phyloP scores from a whole-genome alignment of 2,888 invertebrate species.

The Limnephilus auricula region DNA sequence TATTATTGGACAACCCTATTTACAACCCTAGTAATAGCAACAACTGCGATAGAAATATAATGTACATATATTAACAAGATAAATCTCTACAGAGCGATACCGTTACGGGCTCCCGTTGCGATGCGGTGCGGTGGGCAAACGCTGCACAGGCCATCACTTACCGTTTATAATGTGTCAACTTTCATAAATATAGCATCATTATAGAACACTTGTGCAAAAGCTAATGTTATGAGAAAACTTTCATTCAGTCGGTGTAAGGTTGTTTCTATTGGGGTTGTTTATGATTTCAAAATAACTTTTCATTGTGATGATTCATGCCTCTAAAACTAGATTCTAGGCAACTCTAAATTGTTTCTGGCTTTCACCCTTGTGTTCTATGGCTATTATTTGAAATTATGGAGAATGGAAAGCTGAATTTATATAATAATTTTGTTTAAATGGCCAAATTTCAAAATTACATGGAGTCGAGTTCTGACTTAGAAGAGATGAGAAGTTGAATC shows the following conservation, averaged over 20 bases:
- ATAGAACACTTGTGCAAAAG: background rate
- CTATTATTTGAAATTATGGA: no score
- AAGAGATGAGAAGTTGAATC: no score
- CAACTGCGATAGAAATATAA: background rate
- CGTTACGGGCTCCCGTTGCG: background rate
- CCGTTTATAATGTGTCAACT: background rate
- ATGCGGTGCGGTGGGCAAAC: background rate
- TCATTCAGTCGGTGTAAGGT: background rate
- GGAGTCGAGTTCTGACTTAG: no score
- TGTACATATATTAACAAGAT: background rate
- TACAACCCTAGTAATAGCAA: background rate
- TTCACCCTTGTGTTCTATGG: no score
- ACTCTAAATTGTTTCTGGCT: no score
- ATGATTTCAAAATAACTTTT: no score
- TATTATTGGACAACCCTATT: background rate
- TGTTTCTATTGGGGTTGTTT: no score
- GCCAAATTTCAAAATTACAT: no score
- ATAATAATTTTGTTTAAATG: no score
- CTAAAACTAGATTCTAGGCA: no score
- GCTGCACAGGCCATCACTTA: background rate
- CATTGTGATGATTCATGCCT: no score
- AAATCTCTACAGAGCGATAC: background rate
- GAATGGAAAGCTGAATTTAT: no score
- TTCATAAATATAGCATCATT: background rate
- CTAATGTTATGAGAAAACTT: slow-evolving; percentile 2